Percentiles rank a stretch among this genome's conserved stretches.
Conservation (phyloP, 2,113 vertebrate species). For the Sula dactylatra region DNA sequence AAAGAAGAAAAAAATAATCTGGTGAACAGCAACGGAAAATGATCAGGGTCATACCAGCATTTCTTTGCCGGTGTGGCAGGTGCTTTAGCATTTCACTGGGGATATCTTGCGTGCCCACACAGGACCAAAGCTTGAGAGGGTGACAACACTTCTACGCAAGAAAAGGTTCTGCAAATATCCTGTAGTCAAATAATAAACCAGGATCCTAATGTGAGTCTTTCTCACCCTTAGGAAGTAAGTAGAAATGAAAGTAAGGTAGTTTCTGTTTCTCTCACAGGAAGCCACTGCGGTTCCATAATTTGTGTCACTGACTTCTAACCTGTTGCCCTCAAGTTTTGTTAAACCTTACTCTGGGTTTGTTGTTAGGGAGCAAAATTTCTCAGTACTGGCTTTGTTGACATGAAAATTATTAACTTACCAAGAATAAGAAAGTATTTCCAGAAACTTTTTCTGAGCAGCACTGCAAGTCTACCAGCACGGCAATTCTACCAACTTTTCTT, state of each 20-base stretch:
- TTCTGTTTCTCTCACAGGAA: background rate
- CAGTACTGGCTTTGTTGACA: background rate
- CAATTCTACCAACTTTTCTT: background rate
- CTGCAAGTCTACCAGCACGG: no score
- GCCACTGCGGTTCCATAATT: background rate
- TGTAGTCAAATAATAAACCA: background rate
- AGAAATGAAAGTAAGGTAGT: background rate
- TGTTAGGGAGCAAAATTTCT: background rate
- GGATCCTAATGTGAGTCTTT: no score
- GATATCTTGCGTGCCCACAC: background rate
- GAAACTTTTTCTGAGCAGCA: background rate
- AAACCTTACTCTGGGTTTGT: background rate
- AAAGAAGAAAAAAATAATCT: fast-evolving
- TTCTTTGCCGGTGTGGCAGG: background rate
- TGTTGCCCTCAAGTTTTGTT: background rate
- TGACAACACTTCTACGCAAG: fast-evolving
- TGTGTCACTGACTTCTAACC: background rate
- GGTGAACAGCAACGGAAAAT: background rate
- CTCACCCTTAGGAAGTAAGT: background rate
- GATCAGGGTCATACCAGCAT: fast-evolving
- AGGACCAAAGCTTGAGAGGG: background rate
- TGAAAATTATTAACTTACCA: background rate
- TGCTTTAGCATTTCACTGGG: background rate
- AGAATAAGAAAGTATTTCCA: background rate
- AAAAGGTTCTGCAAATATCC: background rate